A percentile compares a stretch with the other conserved stretches of the same genome.
These are phyloP conservation scores for Dendrophyllia cribrosa DNA, from an alignment of 64 coral and sea anemone genomes.

Conservation along the genomic window DNA sequence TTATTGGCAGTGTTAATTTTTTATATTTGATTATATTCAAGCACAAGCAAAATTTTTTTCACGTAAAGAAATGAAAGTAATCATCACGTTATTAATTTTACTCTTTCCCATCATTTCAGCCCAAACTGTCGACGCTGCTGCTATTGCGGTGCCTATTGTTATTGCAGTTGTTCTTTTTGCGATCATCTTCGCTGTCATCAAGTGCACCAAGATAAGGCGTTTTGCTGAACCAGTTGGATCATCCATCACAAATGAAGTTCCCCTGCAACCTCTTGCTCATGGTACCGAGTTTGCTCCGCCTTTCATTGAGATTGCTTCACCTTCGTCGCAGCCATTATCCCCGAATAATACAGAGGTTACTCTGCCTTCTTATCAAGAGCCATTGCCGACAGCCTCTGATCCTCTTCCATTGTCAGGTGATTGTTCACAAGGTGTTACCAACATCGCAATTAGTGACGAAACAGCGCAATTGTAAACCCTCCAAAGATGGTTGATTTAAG, in stretches of 20 bases:
- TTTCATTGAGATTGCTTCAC: no score
- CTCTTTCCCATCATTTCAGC: not conserved
- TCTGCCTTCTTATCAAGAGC: not conserved
- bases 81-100: not conserved
- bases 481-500: no score
- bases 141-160: not conserved
- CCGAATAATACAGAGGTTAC: not conserved
- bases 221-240: not conserved
- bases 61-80: no score
- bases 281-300: no score
- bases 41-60: no score
- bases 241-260: not conserved
- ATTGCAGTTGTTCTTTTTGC: constrained; percentile 5
- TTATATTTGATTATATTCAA: no score
- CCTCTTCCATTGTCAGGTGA: not conserved
- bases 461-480: not conserved
- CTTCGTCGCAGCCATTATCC: not conserved
- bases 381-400: not conserved
- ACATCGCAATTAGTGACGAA: not conserved
- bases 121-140: not conserved
- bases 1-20: no score
- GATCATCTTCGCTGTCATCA: not conserved
- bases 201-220: not conserved
- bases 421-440: not conserved
- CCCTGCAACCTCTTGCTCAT: not conserved